A percentile compares a stretch with the other conserved stretches of the same genome.
phyloP scores from a whole-genome alignment of 2,888 invertebrate genomes.

The Nomada lathburiana region DNA sequence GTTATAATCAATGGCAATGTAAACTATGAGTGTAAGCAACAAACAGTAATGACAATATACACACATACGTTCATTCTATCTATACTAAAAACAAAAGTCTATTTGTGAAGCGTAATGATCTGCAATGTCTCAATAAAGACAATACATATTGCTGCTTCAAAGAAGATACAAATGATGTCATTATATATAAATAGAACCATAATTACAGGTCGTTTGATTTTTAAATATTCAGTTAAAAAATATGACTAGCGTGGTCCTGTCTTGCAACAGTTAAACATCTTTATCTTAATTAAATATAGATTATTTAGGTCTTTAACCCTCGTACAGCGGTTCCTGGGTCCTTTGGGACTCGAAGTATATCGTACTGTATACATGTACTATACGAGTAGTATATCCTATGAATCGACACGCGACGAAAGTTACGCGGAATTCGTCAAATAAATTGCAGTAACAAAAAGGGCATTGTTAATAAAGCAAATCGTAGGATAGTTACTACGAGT shows the following conservation, averaged over 20 bases:
- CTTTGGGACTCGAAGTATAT: too few relatives aligned
- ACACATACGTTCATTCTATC: slow-evolving; percentile 48
- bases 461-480: too few relatives aligned
- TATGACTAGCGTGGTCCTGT: slow-evolving; percentile 52
- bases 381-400: too few relatives aligned
- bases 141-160: slow-evolving; percentile 40
- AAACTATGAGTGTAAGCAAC: slow-evolving; percentile 60
- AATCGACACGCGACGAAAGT: too few relatives aligned
- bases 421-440: too few relatives aligned
- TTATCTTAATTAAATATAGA: slow-evolving; percentile 22
- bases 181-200: slow-evolving; percentile 26
- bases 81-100: slow-evolving; percentile 38
- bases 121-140: slow-evolving; percentile 31
- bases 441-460: too few relatives aligned
- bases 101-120: slow-evolving; percentile 54
- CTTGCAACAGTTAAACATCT: slow-evolving; percentile 38
- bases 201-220: slow-evolving; percentile 36
- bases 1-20: slow-evolving; percentile 39
- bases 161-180: slow-evolving; percentile 30
- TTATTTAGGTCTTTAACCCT: slow-evolving; percentile 3
- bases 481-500: too few relatives aligned
- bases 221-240: slow-evolving; percentile 37
- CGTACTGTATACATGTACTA: too few relatives aligned
- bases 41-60: slow-evolving; percentile 46
- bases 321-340: too few relatives aligned